These are phyloP conservation scores for Tapera naevia DNA, from an alignment of 2,797 vertebrate genomes.

Conservation along the genomic window DNA sequence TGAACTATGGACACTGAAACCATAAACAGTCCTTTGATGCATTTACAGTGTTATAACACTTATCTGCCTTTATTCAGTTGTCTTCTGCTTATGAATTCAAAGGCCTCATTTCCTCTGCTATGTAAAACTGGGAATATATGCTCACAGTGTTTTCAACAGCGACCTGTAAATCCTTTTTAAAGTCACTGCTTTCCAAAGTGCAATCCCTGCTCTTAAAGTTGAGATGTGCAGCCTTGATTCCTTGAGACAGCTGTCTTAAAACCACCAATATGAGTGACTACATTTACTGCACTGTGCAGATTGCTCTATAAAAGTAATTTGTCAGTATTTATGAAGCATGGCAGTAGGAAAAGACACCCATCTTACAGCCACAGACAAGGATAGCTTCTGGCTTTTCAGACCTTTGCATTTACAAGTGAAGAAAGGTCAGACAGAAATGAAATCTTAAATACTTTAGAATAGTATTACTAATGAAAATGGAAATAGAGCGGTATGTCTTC, in stretches of 20 bases:
- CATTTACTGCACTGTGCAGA: background rate
- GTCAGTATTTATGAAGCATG: conserved; percentile 27
- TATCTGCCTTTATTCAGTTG: background rate
- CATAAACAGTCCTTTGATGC: background rate
- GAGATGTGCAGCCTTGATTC: conserved; percentile 13
- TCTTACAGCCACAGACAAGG: background rate
- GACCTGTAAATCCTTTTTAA: background rate
- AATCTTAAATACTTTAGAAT: background rate
- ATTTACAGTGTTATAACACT: background rate
- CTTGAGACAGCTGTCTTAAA: conserved; percentile 12
- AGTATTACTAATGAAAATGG: background rate
- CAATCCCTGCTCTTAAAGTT: background rate
- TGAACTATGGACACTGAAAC: background rate
- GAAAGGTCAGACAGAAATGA: background rate
- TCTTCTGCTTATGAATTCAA: background rate
- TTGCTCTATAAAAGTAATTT: background rate
- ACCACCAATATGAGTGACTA: background rate
- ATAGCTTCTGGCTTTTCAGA: background rate
- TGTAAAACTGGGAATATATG: background rate
- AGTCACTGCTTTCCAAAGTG: background rate
- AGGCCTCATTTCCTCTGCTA: background rate
- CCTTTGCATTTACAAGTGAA: background rate
- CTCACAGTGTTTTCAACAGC: background rate
- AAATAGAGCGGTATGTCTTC: background rate
- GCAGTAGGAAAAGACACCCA: background rate